Evolutionary conservation across 2,113 vertebrate species (phyloP).

Genomic region (Osmerus mordax): DNA sequence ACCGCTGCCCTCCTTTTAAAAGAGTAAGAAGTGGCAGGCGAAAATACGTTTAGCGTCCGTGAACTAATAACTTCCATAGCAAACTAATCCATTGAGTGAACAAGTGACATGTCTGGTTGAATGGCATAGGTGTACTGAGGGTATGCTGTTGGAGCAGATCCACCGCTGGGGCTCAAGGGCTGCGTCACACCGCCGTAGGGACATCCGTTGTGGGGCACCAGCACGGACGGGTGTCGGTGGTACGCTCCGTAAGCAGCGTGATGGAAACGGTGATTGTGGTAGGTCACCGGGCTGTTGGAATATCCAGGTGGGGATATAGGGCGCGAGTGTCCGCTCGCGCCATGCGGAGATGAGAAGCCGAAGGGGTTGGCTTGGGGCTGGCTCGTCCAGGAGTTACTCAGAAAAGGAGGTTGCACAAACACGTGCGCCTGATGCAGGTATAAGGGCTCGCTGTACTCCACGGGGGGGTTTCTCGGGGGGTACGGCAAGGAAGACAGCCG

Average conservation of each 20-base stretch:
- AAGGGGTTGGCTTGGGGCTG: conserved; percentile 35
- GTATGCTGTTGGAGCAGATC: conserved; percentile 52
- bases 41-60: too few relatives aligned
- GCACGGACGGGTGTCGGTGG: conserved; percentile 51
- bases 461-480: conserved; percentile 26
- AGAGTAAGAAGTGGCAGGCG: too few relatives aligned
- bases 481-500: conserved; percentile 36
- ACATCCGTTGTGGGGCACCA: conserved; percentile 55
- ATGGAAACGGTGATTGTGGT: conserved; percentile 47
- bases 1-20: too few relatives aligned
- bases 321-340: conserved; percentile 37
- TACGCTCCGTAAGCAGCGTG: conserved; percentile 54
- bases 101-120: too few relatives aligned
- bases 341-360: conserved; percentile 28
- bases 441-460: conserved; percentile 50
- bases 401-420: conserved; percentile 49
- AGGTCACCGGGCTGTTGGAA: conserved; percentile 32
- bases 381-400: conserved; percentile 49
- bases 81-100: too few relatives aligned
- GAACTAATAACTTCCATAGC: too few relatives aligned
- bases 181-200: conserved; percentile 55
- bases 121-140: conserved; percentile 40
- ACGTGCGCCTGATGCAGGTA: conserved; percentile 52
- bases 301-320: conserved; percentile 51
- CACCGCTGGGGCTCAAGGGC: conserved; percentile 58